A percentile compares a stretch with the other conserved stretches of the same genome.
Evolutionary conservation across 2,113 vertebrate genomes (phyloP).

Genomic region (Xerus inauris): DNA sequence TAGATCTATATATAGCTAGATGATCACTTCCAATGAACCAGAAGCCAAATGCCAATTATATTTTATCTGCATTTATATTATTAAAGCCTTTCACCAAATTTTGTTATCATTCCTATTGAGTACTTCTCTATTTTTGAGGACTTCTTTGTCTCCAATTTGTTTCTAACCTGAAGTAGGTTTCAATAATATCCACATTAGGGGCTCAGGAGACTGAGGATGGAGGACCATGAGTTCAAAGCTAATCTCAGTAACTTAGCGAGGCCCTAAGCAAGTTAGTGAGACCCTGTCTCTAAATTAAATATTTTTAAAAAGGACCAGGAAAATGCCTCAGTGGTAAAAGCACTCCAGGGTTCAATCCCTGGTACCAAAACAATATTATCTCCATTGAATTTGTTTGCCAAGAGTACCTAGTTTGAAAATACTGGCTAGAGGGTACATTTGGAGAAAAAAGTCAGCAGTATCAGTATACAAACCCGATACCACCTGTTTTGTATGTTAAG

Average conservation of each 20-base stretch:
- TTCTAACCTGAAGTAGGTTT: neutral
- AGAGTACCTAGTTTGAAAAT: neutral
- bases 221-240: too few relatives aligned
- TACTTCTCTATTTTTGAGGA: neutral
- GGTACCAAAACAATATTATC: neutral
- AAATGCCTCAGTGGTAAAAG: too few relatives aligned
- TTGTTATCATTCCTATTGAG: neutral
- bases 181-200: neutral
- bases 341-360: too few relatives aligned
- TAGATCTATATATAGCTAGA: neutral
- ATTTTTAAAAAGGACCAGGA: too few relatives aligned
- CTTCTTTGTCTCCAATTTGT: neutral
- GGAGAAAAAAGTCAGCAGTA: neutral
- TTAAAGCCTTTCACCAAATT: neutral
- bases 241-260: too few relatives aligned
- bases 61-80: slow-evolving; percentile 21
- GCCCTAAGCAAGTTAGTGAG: too few relatives aligned
- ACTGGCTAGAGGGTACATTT: neutral
- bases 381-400: neutral
- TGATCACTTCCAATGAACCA: neutral
- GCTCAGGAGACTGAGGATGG: too few relatives aligned
- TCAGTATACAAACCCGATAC: neutral
- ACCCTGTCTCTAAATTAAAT: too few relatives aligned
- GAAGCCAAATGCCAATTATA: neutral
- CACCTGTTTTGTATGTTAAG: neutral